Evolutionary conservation across 2,113 vertebrate genomes (phyloP), one percentile per base, ranked within the genome.

Genomic region (Poeciliopsis turrubarensis): DNA sequence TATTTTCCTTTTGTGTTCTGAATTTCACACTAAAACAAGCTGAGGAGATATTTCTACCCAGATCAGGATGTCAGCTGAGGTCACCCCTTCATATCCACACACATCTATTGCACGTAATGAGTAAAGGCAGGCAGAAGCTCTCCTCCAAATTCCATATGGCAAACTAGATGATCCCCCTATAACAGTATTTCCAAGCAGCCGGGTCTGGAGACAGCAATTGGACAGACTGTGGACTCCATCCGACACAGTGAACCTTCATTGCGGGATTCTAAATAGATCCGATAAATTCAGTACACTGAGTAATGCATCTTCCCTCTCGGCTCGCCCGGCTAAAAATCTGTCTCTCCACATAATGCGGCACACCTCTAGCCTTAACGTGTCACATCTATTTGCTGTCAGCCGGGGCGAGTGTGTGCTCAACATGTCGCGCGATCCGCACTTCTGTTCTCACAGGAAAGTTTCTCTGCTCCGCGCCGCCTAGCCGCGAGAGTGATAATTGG

Each of bases 381-480:
- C 91, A 86, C 70, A 82, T 85, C 75, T 69, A 85, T 79, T 85
- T 83, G 78, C 88, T 87, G 85, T 92, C 87, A 89, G 64, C 80
- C 2, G 2, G 76, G 73, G 80, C 72, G 39, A 82, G 82, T 81
- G 83, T 85, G 86, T 73, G 41, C 81, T 82, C 79, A 65, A 83
- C 82, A 79, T 75, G 86, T 74, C 63, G 78, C 83, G 71, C 9
- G 76, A 85, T 65, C 85, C 19, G 30, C 85, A 82, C 82, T 83
- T 83, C 68, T 87, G 79, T 89, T 91, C 87, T 80, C 88, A 85
- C 88, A 82, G 84, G 81, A 87, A 87, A 81, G 83, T 90, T 91
- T 85, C 81, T 60, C 86, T 74, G 67, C 72, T 89, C 70, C 65
- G 60, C 26, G 77, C 26, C 27, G 30, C 57, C 77, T 37, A 76